Conservation (phyloP, 2,113 vertebrate species). For the Cynopterus brachyotis region DNA sequence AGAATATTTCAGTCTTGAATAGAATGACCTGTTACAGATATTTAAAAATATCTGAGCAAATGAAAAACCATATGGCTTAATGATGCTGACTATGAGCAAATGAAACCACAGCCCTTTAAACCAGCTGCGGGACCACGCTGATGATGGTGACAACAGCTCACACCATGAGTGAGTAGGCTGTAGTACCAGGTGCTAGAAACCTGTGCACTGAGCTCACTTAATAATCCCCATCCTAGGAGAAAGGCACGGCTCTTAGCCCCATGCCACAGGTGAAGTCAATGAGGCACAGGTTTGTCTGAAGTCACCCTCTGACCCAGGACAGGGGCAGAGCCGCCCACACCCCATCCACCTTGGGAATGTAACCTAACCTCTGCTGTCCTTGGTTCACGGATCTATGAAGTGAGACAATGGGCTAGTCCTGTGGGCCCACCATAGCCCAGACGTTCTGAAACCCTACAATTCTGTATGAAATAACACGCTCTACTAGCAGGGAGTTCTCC, state of each 20-base stretch:
- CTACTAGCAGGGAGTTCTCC: neutral
- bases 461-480: neutral
- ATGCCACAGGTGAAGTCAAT: neutral
- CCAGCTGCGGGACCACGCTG: neutral
- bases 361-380: neutral
- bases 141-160: fast-evolving
- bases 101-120: neutral
- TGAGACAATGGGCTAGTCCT: neutral
- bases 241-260: neutral
- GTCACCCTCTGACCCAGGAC: neutral
- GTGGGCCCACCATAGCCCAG: neutral
- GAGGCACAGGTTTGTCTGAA: neutral
- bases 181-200: fast-evolving
- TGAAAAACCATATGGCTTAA: neutral
- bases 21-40: neutral
- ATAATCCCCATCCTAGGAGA: neutral
- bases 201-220: fast-evolving
- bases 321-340: neutral
- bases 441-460: neutral
- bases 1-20: neutral
- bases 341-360: fast-evolving
- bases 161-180: fast-evolving
- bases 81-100: neutral
- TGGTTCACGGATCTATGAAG: neutral
- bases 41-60: neutral